phyloP scores from a whole-genome alignment of 2,113 vertebrate species.

The Phyllostomus hastatus region DNA sequence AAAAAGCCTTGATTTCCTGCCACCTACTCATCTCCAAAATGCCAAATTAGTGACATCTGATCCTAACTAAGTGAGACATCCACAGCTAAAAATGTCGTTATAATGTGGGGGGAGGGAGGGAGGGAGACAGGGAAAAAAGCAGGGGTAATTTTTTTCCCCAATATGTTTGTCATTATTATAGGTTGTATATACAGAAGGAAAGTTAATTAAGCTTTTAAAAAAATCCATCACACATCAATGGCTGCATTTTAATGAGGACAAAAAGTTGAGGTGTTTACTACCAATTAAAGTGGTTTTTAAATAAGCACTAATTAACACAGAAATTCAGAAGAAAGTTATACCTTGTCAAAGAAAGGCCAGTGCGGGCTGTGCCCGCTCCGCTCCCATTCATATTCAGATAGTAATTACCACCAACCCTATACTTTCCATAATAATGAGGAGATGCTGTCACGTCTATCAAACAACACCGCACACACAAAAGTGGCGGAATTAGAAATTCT shows the following conservation, averaged over 20 bases:
- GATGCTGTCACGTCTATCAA: constrained; percentile 89
- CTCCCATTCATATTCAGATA: constrained; percentile 90
- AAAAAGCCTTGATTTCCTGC: constrained; percentile 38
- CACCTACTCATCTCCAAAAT: constrained; percentile 47
- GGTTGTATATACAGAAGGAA: constrained; percentile 90
- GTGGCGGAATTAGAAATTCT: constrained; percentile 78
- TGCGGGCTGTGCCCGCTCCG: constrained; percentile 88
- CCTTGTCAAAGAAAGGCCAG: constrained; percentile 94
- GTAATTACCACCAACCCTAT: constrained; percentile 94
- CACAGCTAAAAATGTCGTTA: constrained; percentile 69
- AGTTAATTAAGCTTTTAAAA: constrained; percentile 89
- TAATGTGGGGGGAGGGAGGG: constrained; percentile 19
- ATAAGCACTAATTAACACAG: constrained; percentile 93
- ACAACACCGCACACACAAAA: constrained; percentile 79
- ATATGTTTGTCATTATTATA: constrained; percentile 87
- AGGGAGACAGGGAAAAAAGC: not conserved
- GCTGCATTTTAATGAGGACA: constrained; percentile 91
- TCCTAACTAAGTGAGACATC: constrained; percentile 61
- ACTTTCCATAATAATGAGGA: constrained; percentile 96
- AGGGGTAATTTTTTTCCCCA: constrained; percentile 77
- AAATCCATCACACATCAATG: constrained; percentile 92
- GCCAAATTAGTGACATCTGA: constrained; percentile 44
- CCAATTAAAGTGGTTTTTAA: constrained; percentile 92
- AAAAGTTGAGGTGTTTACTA: constrained; percentile 94
- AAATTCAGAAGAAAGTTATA: constrained; percentile 93